Conservation (phyloP, 2,888 invertebrate species). For the Drosophila buzzatii region DNA sequence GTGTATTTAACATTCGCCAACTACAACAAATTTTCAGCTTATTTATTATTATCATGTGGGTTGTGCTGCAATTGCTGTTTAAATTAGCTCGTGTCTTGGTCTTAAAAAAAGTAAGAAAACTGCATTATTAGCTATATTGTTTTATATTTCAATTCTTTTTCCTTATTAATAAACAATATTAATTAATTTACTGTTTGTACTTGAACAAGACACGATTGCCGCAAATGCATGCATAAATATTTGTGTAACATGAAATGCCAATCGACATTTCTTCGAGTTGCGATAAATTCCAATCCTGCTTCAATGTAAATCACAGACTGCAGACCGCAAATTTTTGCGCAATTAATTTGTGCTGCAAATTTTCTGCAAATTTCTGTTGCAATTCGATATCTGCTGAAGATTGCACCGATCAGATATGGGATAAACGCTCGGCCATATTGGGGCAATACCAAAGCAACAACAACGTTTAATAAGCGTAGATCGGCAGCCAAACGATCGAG, state of each 20-base stretch:
- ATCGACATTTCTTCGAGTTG: conserved; percentile 33
- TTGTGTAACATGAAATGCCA: conserved; percentile 21
- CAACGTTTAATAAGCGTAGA: conserved; percentile 69
- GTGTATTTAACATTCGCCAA: neutral
- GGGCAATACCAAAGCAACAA: conserved; percentile 11
- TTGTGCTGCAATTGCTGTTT: conserved; percentile 41
- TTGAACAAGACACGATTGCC: conserved; percentile 56
- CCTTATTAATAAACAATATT: conserved; percentile 31
- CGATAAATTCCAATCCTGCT: conserved; percentile 24
- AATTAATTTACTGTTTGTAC: conserved; percentile 65
- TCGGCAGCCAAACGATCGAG: conserved; percentile 44
- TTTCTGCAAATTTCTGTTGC: conserved; percentile 43
- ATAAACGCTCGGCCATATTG: conserved; percentile 59
- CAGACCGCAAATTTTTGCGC: conserved; percentile 7
- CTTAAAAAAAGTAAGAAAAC: conserved; percentile 13
- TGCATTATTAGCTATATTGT: neutral
- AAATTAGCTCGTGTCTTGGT: conserved; percentile 59
- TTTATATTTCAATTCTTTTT: neutral
- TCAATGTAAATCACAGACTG: conserved; percentile 61
- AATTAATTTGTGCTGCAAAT: conserved; percentile 68
- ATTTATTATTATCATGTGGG: conserved; percentile 49
- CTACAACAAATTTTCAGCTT: neutral
- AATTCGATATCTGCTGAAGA: conserved; percentile 63
- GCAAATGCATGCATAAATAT: conserved; percentile 19
- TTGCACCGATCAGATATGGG: conserved; percentile 68